These are phyloP conservation scores for Apoda limacodes DNA, from an alignment of 2,888 invertebrate species.

Conservation along the genomic window DNA sequence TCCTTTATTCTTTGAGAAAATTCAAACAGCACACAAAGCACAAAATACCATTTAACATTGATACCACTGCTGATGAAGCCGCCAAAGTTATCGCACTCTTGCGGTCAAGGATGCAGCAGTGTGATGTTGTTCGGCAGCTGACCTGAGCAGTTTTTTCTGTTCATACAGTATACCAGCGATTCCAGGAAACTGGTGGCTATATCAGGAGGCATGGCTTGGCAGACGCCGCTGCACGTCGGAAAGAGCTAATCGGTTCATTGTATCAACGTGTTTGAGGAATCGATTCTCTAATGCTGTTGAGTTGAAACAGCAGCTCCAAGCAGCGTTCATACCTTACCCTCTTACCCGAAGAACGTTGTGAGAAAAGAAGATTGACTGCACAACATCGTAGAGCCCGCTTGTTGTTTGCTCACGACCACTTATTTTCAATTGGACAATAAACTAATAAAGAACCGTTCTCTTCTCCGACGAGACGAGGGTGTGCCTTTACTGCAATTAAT, in stretches of 20 bases:
- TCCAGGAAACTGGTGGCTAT: conserved; percentile 6
- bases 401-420: neutral
- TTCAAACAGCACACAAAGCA: no score
- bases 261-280: conserved; percentile 8
- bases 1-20: no score
- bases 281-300: conserved; percentile 10
- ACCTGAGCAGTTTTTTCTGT: conserved; percentile 6
- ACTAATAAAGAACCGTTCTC: neutral
- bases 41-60: neutral
- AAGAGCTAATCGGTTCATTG: conserved; percentile 10
- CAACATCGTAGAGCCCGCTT: neutral
- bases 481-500: neutral
- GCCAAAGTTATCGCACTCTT: conserved; percentile 8
- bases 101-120: conserved; percentile 15
- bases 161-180: conserved; percentile 10
- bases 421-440: neutral
- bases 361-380: conserved; percentile 4
- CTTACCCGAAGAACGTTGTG: conserved; percentile 4
- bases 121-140: conserved; percentile 14
- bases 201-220: conserved; percentile 4
- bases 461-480: neutral
- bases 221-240: conserved; percentile 9
- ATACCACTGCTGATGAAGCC: neutral
- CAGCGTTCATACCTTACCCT: neutral
- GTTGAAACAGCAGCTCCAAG: conserved; percentile 3